These are phyloP conservation scores for Autographa gamma DNA, from an alignment of 2,888 invertebrate genomes.

Conservation along the genomic window DNA sequence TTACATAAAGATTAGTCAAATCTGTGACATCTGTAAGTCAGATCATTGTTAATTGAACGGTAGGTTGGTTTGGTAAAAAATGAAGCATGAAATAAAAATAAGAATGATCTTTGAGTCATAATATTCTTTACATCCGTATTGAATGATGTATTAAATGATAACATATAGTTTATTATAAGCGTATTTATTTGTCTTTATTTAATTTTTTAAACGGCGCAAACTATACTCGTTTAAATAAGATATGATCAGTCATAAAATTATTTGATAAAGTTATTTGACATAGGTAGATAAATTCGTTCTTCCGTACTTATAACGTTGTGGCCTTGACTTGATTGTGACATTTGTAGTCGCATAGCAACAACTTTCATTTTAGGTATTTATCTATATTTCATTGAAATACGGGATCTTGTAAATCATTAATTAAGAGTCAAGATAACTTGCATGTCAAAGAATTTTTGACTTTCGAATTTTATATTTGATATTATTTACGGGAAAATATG, in stretches of 20 bases:
- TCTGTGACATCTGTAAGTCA: background rate
- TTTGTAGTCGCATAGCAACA: background rate
- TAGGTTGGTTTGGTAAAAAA: background rate
- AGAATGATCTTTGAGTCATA: background rate
- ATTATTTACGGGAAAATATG: too few species aligned
- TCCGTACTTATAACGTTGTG: constrained; percentile 8
- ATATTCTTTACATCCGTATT: background rate
- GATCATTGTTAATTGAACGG: background rate
- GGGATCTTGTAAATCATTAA: too few species aligned
- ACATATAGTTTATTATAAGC: background rate
- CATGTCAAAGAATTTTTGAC: too few species aligned
- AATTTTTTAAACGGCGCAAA: background rate
- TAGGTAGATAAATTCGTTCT: constrained; percentile 30
- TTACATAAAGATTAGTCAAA: too few species aligned
- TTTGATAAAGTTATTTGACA: constrained; percentile 17
- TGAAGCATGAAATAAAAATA: background rate
- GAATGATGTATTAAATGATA: background rate
- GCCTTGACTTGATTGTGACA: background rate
- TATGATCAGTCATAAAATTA: constrained; percentile 18
- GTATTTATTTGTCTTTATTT: background rate
- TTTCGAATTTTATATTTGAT: too few species aligned
- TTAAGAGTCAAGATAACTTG: too few species aligned
- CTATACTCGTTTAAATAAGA: constrained; percentile 3
- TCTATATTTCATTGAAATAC: too few species aligned
- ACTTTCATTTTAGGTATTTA: too few species aligned